These are phyloP conservation scores for Pseudomyrmex pallidus DNA, from an alignment of 1,140 invertebrate species.

Conservation along the genomic window DNA sequence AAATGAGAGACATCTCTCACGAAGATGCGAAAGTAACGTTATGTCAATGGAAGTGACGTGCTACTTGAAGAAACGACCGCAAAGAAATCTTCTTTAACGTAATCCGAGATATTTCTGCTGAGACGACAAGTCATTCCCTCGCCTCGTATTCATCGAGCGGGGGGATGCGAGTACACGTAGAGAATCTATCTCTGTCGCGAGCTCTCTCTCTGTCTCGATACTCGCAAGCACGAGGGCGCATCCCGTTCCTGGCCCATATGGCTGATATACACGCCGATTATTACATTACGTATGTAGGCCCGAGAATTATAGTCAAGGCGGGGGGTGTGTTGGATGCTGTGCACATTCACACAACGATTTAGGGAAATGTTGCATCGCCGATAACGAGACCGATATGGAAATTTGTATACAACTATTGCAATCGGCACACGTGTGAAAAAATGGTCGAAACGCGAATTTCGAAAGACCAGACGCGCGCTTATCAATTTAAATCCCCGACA, in stretches of 20 bases:
- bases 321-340: slow-evolving; percentile 49
- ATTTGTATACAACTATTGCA: neutral
- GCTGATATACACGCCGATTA: slow-evolving; percentile 84
- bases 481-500: too few relatives aligned
- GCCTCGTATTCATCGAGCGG: slow-evolving; percentile 30
- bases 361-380: neutral
- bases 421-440: too few relatives aligned
- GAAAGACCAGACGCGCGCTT: too few relatives aligned
- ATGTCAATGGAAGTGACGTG: neutral
- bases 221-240: slow-evolving; percentile 66
- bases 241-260: slow-evolving; percentile 78
- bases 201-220: slow-evolving; percentile 6
- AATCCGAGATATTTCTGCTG: slow-evolving; percentile 42
- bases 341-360: neutral
- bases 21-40: too few relatives aligned
- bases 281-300: slow-evolving; percentile 84
- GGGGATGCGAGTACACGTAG: neutral
- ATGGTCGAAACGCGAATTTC: too few relatives aligned
- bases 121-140: slow-evolving; percentile 32
- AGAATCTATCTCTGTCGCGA: slow-evolving; percentile 27
- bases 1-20: too few relatives aligned
- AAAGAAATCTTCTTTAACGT: slow-evolving; percentile 35
- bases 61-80: neutral
- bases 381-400: neutral
- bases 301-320: slow-evolving; percentile 80